Evolutionary conservation across 1,140 invertebrate genomes (phyloP), one percentile per base, ranked within the genome.

Genomic region (Papilio helenus): DNA sequence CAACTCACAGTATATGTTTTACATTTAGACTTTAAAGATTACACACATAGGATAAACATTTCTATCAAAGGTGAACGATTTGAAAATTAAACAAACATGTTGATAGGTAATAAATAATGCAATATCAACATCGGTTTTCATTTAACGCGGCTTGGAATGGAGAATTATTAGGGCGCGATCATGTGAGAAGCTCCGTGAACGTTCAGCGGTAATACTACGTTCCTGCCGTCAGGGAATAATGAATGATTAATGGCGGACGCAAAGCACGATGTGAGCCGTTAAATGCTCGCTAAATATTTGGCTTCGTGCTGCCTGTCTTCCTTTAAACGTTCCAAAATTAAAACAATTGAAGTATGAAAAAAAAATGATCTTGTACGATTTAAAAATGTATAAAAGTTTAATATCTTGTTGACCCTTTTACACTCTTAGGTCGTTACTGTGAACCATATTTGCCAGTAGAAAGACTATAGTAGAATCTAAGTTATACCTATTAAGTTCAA

Each of bases 261-360:
- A 68, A 29, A 68, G 61, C 61, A 68, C 61, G 61, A 34, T 68
- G 61, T 68, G 61, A 68, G 61, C 26, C 61, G 61, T 29, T 68
- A 68, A 68, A 68, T 68, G 61, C 61, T 68, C 61, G 61, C 23
- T 68, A 68, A 68, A 68, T 68, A 68, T 68, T 68, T 29, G 61
- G 26, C 23, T 68, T 29, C 61, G 16, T 26, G 61, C 26, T 26
- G 61, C 61, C 5, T 29, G 26, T 68, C 61, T 68, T 29, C 26
- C 14, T 65, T 68, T 12, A 29, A 29, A 34, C 16, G 16, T 61
- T 14, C 12, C 23, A 14, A 61, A 23, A 61, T 2, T 12, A 26
- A 26, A 26, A 61, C 0, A 20, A 55, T 9, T n/a, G 0, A 55
- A 55, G 51, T 55, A 55, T 8, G 51, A 9, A 55, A 55, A 55